Base-by-base conservation (phyloP, 2,888 invertebrate species). In the Macrophya annulata region DNA sequence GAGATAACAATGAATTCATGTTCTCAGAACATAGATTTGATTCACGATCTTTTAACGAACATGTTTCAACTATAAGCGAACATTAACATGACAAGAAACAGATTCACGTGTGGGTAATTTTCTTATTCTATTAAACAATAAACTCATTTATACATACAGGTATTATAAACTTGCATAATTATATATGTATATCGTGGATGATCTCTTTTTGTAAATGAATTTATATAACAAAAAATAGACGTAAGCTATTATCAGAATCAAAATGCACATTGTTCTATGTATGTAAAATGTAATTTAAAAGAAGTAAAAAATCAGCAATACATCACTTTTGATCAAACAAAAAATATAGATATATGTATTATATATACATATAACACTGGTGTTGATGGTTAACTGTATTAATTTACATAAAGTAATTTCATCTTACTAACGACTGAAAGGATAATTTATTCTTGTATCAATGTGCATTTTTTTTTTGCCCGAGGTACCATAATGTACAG, bases 401-500 rank as follows among this genome's bases (percentile, higher is more conserved):
- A n/a, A 55, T 55, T 77, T 37, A 21, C 31, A 5, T 77, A 15
- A 77, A 31, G 15, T 55, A n/a, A 77, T 77, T 51, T 12, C 31
- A 48, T 51, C 51, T 4, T 48, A 76, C 43, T 15, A 55, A 17
- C 55, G 55, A 55, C 55, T 31, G 77, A 17, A 25, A 77, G 12
- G 17, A 25, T 31, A 15, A 48, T 40, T 43, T 43, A 43, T 68
- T 68, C 31, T 71, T 48, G 21, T 71, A 37, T n/a, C 71, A 68
- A 83, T 83, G 71, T 68, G 48, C 43, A 83, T 83, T 83, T 62
- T 81, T 37, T 85, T 82, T 76, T 86, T 85, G 79, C 85, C 81
- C 76, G 76, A 81, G 87, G 86, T 89, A 87, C 86, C 81, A 45
- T 88, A 86, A 85, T 91, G 91, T 92, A 91, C 90, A 91, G 91